These are phyloP conservation scores for Orthochromis indermauri DNA, from an alignment of 2,113 vertebrate genomes.

Conservation along the genomic window DNA sequence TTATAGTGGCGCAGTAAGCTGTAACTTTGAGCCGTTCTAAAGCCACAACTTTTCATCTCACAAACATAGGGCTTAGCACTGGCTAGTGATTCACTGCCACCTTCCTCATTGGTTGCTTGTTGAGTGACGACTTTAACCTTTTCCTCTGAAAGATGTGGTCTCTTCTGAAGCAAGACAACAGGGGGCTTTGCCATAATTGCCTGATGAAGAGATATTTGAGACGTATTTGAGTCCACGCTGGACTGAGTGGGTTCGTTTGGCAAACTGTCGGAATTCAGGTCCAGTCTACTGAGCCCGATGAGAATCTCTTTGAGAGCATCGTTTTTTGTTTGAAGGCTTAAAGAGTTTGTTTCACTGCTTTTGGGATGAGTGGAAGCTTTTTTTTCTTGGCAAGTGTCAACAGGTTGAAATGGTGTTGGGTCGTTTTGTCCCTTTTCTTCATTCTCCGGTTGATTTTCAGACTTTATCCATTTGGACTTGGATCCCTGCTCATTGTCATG, in stretches of 20 bases:
- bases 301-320: conserved; percentile 83
- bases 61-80: conserved; percentile 86
- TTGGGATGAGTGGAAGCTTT: not conserved
- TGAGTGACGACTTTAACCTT: conserved; percentile 44
- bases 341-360: not conserved
- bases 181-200: conserved; percentile 64
- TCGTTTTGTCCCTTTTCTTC: conserved; percentile 23
- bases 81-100: conserved; percentile 73
- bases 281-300: conserved; percentile 82
- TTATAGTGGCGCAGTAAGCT: conserved; percentile 88
- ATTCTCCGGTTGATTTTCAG: not conserved
- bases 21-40: conserved; percentile 83
- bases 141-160: not conserved
- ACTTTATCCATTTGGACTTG: conserved; percentile 38
- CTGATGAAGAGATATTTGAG: conserved; percentile 63
- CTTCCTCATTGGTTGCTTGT: conserved; percentile 37
- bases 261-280: conserved; percentile 70
- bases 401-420: not conserved
- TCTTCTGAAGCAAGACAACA: conserved; percentile 42
- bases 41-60: conserved; percentile 79
- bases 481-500: conserved; percentile 47
- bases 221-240: conserved; percentile 48
- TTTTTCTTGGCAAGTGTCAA: conserved; percentile 19
- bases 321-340: conserved; percentile 51
- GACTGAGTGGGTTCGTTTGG: conserved; percentile 39